These are phyloP conservation scores for Stegastes partitus DNA, from an alignment of 2,113 vertebrate species.

Conservation along the genomic window DNA sequence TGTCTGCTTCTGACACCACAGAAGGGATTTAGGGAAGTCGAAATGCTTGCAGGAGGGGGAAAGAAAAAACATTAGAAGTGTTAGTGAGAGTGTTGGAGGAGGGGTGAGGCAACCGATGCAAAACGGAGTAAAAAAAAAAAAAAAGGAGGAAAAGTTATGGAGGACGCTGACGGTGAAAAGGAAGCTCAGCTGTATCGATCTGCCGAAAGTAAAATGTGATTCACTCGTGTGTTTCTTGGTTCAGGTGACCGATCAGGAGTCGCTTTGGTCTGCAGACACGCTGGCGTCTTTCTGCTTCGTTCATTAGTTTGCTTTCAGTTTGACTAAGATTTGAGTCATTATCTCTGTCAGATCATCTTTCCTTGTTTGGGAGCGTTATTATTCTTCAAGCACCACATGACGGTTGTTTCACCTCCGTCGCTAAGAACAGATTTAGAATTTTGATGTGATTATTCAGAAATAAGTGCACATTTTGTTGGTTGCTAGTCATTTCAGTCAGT, in stretches of 20 bases:
- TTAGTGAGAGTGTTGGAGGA: conserved; percentile 79
- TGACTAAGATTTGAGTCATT: neutral
- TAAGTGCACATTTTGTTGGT: too few species aligned
- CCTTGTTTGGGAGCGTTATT: neutral
- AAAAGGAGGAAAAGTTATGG: neutral
- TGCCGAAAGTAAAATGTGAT: neutral
- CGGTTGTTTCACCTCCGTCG: neutral
- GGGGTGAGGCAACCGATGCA: neutral
- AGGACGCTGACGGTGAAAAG: neutral
- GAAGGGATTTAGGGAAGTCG: conserved; percentile 9
- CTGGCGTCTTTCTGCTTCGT: neutral
- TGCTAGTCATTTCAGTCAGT: too few species aligned
- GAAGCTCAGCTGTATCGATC: conserved; percentile 16
- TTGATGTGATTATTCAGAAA: neutral
- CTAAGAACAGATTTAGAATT: neutral
- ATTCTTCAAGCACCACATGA: neutral
- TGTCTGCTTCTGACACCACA: conserved; percentile 19
- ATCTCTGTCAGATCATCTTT: fast-evolving
- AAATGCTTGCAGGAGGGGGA: too few species aligned
- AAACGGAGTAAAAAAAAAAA: neutral
- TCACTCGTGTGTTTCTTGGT: neutral
- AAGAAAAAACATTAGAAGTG: conserved; percentile 64
- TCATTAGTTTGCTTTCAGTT: conserved; percentile 2
- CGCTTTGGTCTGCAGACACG: conserved; percentile 26
- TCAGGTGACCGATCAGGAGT: neutral